Evolutionary conservation across 37 sponge, comb jelly and placozoan species (phyloP).

Genomic region (Diacarnus erythraeanus): DNA sequence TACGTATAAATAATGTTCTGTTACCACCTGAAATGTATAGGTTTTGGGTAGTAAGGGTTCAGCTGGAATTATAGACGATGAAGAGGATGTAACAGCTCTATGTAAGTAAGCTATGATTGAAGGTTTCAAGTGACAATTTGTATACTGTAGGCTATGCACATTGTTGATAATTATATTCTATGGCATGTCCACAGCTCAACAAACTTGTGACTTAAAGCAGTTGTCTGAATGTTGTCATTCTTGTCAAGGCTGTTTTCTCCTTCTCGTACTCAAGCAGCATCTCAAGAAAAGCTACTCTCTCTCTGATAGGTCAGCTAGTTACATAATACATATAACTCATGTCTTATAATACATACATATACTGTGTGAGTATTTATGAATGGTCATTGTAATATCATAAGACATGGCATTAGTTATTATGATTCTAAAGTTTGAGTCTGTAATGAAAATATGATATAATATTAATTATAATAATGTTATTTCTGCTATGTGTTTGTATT

Average conservation of each 20-base stretch:
- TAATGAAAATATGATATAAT: too few species aligned
- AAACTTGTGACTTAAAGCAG: conserved; percentile 43
- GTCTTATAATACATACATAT: not conserved
- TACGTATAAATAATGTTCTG: too few species aligned
- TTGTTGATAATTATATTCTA: too few species aligned
- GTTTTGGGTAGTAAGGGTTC: conserved; percentile 16
- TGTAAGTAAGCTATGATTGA: not conserved
- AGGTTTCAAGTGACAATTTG: too few species aligned
- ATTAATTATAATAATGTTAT: too few species aligned
- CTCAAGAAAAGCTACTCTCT: conserved; percentile 72
- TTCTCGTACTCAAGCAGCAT: conserved; percentile 82
- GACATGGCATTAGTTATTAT: too few species aligned
- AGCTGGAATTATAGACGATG: conserved; percentile 37
- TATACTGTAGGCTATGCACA: too few species aligned
- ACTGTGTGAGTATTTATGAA: too few species aligned
- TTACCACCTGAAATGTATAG: too few species aligned
- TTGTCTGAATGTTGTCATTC: conserved; percentile 69
- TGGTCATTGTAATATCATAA: too few species aligned
- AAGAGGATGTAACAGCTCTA: conserved; percentile 28
- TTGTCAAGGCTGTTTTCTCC: conserved; percentile 71
- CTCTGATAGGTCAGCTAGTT: conserved; percentile 58
- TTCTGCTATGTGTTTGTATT: not conserved
- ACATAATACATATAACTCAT: not conserved
- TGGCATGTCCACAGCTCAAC: conserved; percentile 50
- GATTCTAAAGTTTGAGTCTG: too few species aligned